Conservation (phyloP, 1,140 invertebrate species). For the Dendroctonus valens region DNA sequence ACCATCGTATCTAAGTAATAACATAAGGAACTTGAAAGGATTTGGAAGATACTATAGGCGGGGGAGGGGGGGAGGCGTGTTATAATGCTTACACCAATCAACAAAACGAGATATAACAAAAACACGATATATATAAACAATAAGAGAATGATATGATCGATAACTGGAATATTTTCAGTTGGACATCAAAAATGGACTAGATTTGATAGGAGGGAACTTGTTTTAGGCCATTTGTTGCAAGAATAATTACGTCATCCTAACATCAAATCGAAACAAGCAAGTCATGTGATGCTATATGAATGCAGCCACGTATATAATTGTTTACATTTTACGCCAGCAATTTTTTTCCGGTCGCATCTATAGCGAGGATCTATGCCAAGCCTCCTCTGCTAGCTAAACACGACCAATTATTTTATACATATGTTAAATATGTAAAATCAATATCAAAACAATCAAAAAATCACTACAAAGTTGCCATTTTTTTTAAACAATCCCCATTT, state of each 20-base stretch:
- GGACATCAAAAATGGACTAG: conserved; percentile 45
- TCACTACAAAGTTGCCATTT: too few relatives aligned
- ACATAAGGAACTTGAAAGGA: conserved; percentile 29
- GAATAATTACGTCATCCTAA: conserved; percentile 31
- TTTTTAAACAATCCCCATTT: too few relatives aligned
- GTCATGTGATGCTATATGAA: conserved; percentile 38
- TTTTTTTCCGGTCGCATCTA: background rate
- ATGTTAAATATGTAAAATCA: too few relatives aligned
- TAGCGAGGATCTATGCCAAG: too few relatives aligned
- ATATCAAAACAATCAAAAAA: too few relatives aligned
- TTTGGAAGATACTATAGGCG: conserved; percentile 27
- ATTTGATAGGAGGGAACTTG: conserved; percentile 47
- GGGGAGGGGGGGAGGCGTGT: too few relatives aligned
- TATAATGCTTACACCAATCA: conserved; percentile 3
- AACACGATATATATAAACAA: conserved; percentile 29
- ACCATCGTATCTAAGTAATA: conserved; percentile 12
- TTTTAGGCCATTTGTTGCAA: conserved; percentile 46
- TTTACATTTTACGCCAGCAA: conserved; percentile 30
- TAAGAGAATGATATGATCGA: conserved; percentile 14
- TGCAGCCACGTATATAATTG: conserved; percentile 8
- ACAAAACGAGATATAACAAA: conserved; percentile 13
- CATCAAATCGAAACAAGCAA: conserved; percentile 34
- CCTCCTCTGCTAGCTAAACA: too few relatives aligned
- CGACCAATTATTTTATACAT: too few relatives aligned
- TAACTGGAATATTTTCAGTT: conserved; percentile 26